Percentiles rank a stretch among this genome's conserved stretches.
phyloP scores from a whole-genome alignment of 2,113 vertebrate species.

The Elaphurus davidianus region DNA sequence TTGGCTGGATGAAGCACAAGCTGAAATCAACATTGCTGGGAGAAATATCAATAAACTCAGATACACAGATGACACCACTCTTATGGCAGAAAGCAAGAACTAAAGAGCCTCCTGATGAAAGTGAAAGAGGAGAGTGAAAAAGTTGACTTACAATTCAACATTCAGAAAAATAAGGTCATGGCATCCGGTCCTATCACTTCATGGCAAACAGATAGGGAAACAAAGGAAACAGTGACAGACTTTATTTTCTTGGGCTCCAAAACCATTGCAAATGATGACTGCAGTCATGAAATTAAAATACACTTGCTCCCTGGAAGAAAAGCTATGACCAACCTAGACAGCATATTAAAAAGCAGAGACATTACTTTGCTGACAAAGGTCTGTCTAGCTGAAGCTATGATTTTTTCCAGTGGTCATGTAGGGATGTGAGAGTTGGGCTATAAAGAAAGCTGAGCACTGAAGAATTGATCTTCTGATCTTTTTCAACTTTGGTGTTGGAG shows the following conservation, averaged over 20 bases:
- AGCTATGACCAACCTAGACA: neutral
- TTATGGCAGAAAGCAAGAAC: neutral
- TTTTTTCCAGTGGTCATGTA: neutral
- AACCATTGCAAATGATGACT: neutral
- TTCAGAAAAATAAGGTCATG: neutral
- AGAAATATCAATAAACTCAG: neutral
- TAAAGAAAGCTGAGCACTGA: neutral
- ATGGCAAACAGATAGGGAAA: neutral
- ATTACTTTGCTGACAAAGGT: neutral
- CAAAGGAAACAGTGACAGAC: neutral
- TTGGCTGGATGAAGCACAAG: neutral
- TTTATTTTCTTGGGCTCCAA: neutral
- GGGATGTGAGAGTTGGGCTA: neutral
- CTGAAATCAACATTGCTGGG: neutral
- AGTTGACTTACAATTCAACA: neutral
- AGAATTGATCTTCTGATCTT: neutral
- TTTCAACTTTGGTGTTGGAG: neutral
- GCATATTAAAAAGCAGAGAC: neutral
- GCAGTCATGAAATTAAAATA: neutral
- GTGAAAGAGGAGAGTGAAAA: neutral
- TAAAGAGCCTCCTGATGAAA: neutral
- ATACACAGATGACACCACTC: neutral
- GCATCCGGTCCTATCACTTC: neutral
- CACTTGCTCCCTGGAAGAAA: neutral
- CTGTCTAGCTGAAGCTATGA: neutral